A percentile compares a stretch with the other conserved stretches of the same genome.
phyloP scores from a whole-genome alignment of 1,140 invertebrate species.

The Neelides sp. region DNA sequence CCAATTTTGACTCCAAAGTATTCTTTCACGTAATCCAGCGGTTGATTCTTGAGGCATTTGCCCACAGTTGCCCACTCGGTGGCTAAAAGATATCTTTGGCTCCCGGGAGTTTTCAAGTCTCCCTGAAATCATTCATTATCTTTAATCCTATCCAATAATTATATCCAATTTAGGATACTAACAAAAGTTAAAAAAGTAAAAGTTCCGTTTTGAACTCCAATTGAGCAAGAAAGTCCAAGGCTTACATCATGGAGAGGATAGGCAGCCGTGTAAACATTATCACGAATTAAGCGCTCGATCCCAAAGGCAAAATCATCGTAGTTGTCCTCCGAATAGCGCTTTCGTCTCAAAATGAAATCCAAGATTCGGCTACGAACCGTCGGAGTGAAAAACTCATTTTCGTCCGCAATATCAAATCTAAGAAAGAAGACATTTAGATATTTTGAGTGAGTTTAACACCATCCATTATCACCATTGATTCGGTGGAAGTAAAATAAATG shows the following conservation, averaged over 20 bases:
- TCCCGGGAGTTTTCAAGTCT: constrained; percentile 51
- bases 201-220: background rate
- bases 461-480: background rate
- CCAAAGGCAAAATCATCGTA: constrained; percentile 64
- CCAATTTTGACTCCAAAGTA: constrained; percentile 52
- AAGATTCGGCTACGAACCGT: constrained; percentile 68
- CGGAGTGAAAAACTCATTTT: constrained; percentile 70
- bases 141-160: too few species aligned
- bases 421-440: too few species aligned
- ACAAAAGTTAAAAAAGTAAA: too few species aligned
- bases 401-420: constrained; percentile 70
- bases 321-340: constrained; percentile 54
- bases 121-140: constrained; percentile 45
- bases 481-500: too few species aligned
- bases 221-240: constrained; percentile 18
- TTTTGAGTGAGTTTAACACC: background rate
- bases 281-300: constrained; percentile 53
- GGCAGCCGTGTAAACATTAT: constrained; percentile 60
- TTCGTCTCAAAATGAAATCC: constrained; percentile 80
- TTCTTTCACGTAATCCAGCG: constrained; percentile 42
- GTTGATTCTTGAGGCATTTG: constrained; percentile 42
- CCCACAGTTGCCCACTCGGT: constrained; percentile 43
- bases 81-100: constrained; percentile 55
- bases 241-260: constrained; percentile 85
- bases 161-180: too few species aligned